These are phyloP conservation scores for Austrolebias charrua DNA, from an alignment of 2,797 vertebrate species.

Conservation along the genomic window DNA sequence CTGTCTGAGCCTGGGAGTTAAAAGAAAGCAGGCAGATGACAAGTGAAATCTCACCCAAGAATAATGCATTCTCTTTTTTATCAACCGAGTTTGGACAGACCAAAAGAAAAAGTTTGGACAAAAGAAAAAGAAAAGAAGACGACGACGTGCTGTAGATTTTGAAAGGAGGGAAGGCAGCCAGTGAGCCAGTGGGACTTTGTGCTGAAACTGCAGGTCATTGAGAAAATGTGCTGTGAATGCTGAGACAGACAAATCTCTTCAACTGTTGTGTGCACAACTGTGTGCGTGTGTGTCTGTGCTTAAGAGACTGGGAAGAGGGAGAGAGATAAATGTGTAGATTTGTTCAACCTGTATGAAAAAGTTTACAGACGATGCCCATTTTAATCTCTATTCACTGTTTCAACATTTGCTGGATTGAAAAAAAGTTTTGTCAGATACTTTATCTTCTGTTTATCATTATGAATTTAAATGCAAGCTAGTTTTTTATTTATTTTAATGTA, in stretches of 20 bases:
- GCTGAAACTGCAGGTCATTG: constrained; percentile 47
- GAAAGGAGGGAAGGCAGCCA: constrained; percentile 26
- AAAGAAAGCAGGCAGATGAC: constrained; percentile 32
- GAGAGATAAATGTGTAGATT: background rate
- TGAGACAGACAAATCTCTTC: constrained; percentile 58
- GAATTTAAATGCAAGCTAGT: too few relatives aligned
- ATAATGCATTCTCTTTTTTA: constrained; percentile 41
- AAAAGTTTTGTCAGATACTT: background rate
- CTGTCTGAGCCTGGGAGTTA: constrained; percentile 84
- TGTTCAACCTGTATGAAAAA: too few relatives aligned
- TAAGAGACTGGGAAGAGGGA: background rate
- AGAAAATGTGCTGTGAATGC: constrained; percentile 59
- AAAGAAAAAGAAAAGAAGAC: background rate
- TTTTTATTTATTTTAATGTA: too few relatives aligned
- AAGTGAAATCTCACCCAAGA: constrained; percentile 19
- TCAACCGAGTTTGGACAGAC: constrained; percentile 29
- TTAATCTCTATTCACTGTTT: too few relatives aligned
- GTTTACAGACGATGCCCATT: too few relatives aligned
- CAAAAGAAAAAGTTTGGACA: constrained; percentile 42
- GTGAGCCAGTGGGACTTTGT: constrained; percentile 31
- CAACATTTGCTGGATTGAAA: too few relatives aligned
- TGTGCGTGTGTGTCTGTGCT: constrained; percentile 10
- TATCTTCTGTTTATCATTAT: background rate
- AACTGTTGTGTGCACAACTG: constrained; percentile 13
- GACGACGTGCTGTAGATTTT: constrained; percentile 27